Base-by-base conservation (phyloP, 2,888 invertebrate species). In the Leuctra nigra region DNA sequence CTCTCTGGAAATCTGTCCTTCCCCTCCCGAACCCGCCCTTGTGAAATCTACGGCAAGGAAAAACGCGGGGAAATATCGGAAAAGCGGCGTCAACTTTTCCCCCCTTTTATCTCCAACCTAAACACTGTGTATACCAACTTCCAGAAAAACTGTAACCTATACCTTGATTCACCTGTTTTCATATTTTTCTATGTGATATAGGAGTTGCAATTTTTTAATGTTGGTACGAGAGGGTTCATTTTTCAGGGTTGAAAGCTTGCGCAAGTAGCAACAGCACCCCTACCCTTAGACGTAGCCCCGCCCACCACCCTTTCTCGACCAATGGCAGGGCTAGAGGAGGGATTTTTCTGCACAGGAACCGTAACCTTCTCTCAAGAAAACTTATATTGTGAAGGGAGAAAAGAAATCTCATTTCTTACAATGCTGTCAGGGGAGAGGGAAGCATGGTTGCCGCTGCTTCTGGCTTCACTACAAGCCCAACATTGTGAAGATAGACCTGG, bases 361-460 rank as follows among this genome's bases (percentile, higher is more conserved):
- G 50, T 35, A 33, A 35, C 35, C 50, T 50, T 50, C 33, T 20
- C 16, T 35, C 33, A 50, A 35, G 50, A 50, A 50, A 50, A 50
- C 50, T 50, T 50, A n/a, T n/a, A 50, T 33, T 50, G 29, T n/a
- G 20, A 50, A 50, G 47, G 50, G 50, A 50, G 29, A 33, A 50
- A 50, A 50, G 50, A 50, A 50, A 35, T 13, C 33, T 18, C 2
- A 50, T 35, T 50, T 50, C 50, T 50, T 50, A 50, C 50, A n/a
- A 33, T 16, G 16, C 16, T 16, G n/a, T 33, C 20, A 50, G 22
- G 50, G 16, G 35, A 50, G 50, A 22, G 6, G 16, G 33, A n/a
- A n/a, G 22, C 44, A 20, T n/a, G 20, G 44, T 44, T 44, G 44
- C 44, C 44, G 44, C 23, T 20, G 22, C 23, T 22, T 44, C 20